phyloP scores from a whole-genome alignment of 2,797 vertebrate species.

The Poeciliopsis paucimaculata region DNA sequence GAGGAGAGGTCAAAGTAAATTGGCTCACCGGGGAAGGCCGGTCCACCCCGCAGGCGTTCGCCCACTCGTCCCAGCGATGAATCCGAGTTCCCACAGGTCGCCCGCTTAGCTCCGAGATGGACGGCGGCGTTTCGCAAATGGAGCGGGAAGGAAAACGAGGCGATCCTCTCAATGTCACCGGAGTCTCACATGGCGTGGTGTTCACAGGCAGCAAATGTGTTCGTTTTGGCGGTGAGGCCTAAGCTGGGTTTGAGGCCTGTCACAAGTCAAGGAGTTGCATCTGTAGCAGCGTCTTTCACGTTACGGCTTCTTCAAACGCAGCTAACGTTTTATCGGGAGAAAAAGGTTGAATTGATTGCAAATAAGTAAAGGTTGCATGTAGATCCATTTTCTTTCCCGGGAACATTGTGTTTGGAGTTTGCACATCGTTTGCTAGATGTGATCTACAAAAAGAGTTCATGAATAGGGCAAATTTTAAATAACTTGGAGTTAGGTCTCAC shows the following conservation, averaged over 20 bases:
- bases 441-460: too few species aligned
- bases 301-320: background rate
- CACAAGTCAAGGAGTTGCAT: background rate
- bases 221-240: background rate
- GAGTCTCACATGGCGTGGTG: slow-evolving; percentile 51
- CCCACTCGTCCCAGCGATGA: slow-evolving; percentile 58
- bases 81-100: slow-evolving; percentile 58
- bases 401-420: too few species aligned
- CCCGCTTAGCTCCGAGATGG: slow-evolving; percentile 34
- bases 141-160: slow-evolving; percentile 54
- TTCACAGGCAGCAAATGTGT: slow-evolving; percentile 31
- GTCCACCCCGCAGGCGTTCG: slow-evolving; percentile 61
- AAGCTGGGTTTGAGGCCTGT: background rate
- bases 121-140: slow-evolving; percentile 51
- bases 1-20: slow-evolving; percentile 69
- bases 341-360: background rate
- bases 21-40: slow-evolving; percentile 70
- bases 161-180: slow-evolving; percentile 61
- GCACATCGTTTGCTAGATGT: too few species aligned
- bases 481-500: too few species aligned
- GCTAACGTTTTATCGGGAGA: background rate
- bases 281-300: background rate
- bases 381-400: too few species aligned
- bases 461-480: too few species aligned
- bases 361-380: background rate